Evolutionary conservation across 2,888 invertebrate species (phyloP).

Genomic region (Lepidocyrtoides sp.): DNA sequence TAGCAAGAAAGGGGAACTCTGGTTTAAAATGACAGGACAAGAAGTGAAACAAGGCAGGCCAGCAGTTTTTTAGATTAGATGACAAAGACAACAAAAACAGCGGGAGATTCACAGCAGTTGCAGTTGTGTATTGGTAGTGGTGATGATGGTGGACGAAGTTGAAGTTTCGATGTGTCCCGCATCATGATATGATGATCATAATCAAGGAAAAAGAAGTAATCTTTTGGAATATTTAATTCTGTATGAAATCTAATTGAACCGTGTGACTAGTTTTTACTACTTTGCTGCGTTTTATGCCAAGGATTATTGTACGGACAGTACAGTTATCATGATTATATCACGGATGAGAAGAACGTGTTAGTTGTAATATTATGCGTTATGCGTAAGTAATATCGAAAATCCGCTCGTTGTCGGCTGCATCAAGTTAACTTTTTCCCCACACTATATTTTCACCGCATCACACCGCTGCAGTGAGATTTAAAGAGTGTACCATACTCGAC

Average conservation of each 20-base stretch:
- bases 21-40: constrained; percentile 55
- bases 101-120: constrained; percentile 53
- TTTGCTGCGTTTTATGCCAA: background rate
- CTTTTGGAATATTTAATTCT: constrained; percentile 77
- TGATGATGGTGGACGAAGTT: background rate
- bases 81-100: constrained; percentile 68
- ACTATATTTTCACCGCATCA: constrained; percentile 25
- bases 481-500: background rate
- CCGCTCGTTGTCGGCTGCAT: constrained; percentile 45
- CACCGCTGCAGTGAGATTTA: background rate
- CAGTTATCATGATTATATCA: constrained; percentile 69
- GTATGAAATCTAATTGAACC: constrained; percentile 77
- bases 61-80: constrained; percentile 61
- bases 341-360: constrained; percentile 59
- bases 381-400: constrained; percentile 56
- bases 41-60: background rate
- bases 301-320: background rate
- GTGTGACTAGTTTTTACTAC: constrained; percentile 61
- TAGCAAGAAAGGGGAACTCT: constrained; percentile 16
- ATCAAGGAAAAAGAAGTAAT: constrained; percentile 61
- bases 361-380: constrained; percentile 65
- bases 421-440: constrained; percentile 69
- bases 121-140: too few species aligned
- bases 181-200: too few species aligned
- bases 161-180: background rate